Evolutionary conservation across 2,888 invertebrate genomes (phyloP).

Genomic region (Drosophila atripex): DNA sequence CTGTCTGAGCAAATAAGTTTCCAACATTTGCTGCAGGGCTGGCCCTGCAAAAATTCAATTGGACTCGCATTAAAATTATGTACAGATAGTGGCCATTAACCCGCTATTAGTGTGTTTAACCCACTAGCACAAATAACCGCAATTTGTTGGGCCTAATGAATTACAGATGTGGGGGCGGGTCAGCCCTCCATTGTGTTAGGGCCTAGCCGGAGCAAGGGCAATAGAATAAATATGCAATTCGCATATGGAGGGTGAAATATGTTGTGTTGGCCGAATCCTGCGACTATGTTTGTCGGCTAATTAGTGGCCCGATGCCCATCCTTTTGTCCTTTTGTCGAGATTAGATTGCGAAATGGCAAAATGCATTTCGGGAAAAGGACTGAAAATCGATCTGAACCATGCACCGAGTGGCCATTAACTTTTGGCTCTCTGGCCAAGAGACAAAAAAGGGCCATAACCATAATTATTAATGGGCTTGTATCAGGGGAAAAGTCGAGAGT

Average conservation of each 20-base stretch:
- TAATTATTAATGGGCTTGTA: conserved; percentile 69
- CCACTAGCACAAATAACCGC: conserved; percentile 29
- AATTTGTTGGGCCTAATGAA: conserved; percentile 32
- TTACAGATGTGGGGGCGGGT: conserved; percentile 13
- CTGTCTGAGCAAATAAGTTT: neutral
- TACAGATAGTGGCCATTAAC: conserved; percentile 32
- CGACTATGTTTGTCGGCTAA: conserved; percentile 38
- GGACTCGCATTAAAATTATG: conserved; percentile 14
- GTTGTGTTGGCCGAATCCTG: conserved; percentile 7
- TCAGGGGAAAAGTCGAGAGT: neutral
- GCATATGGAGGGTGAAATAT: conserved; percentile 16
- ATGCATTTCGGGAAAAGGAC: conserved; percentile 38
- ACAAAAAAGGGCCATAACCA: conserved; percentile 62
- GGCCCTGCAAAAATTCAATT: conserved; percentile 3
- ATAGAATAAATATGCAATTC: conserved; percentile 22
- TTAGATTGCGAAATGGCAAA: conserved; percentile 16
- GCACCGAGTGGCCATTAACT: conserved; percentile 68
- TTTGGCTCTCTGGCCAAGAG: conserved; percentile 47
- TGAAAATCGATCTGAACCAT: conserved; percentile 68
- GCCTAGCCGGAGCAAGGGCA: conserved; percentile 19
- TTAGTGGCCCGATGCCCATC: conserved; percentile 23
- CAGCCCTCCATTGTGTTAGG: neutral
- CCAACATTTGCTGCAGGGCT: conserved; percentile 1
- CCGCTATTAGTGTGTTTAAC: conserved; percentile 14
- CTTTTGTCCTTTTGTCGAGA: conserved; percentile 3